These are phyloP conservation scores for Lithobates sylvaticus DNA, from an alignment of 2,797 vertebrate genomes.

Conservation along the genomic window DNA sequence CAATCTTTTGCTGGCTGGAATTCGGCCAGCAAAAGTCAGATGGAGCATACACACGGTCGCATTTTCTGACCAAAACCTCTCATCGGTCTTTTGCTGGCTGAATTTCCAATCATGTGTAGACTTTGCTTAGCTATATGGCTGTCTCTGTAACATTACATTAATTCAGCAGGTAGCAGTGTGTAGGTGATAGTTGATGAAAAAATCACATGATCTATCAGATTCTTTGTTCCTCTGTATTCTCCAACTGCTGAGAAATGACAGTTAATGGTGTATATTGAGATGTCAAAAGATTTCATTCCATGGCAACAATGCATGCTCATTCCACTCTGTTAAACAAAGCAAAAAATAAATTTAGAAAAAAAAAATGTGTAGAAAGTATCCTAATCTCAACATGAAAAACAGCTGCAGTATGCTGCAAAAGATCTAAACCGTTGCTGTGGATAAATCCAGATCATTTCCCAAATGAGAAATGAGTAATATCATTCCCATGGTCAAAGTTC, in stretches of 20 bases:
- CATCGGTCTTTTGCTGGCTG: too few relatives aligned
- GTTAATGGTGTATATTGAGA: background rate
- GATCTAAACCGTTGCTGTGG: conserved; percentile 25
- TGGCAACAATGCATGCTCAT: background rate
- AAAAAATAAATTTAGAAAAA: conserved; percentile 18
- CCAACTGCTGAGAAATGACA: background rate
- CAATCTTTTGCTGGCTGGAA: too few relatives aligned
- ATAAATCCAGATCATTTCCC: conserved; percentile 50
- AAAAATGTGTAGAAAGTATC: conserved; percentile 24
- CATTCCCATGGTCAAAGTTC: conserved; percentile 64
- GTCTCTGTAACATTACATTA: background rate
- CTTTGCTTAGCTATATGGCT: background rate
- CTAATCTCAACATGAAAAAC: conserved; percentile 20
- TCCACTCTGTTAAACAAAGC: background rate
- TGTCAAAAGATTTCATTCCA: background rate
- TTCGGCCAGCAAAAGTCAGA: too few relatives aligned
- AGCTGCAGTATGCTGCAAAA: conserved; percentile 32
- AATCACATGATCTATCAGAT: background rate
- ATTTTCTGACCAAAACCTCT: too few relatives aligned
- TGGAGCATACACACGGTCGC: too few relatives aligned
- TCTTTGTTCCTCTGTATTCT: background rate
- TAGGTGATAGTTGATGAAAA: background rate
- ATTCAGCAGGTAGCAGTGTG: background rate
- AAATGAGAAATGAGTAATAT: conserved; percentile 56
- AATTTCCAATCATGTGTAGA: too few relatives aligned